Conservation (phyloP, 2,797 vertebrate genomes). For the Diglossa cyanea region DNA sequence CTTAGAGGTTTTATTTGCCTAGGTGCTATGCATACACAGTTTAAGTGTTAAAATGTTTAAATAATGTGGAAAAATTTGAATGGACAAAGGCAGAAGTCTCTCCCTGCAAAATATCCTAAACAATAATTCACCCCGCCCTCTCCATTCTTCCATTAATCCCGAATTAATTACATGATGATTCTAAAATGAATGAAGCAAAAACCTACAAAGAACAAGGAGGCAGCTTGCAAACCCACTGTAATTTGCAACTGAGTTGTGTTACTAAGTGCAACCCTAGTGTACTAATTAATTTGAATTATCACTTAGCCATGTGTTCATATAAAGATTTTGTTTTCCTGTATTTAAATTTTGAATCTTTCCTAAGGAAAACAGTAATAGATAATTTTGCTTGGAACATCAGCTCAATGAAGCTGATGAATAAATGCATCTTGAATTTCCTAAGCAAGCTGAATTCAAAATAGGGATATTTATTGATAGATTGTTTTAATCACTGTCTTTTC, state of each 20-base stretch:
- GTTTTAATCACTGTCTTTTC: neutral
- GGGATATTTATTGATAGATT: neutral
- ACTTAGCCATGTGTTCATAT: neutral
- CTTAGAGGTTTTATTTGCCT: neutral
- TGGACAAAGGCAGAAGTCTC: neutral
- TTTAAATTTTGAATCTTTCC: slow-evolving; percentile 20
- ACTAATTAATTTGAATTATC: slow-evolving; percentile 41
- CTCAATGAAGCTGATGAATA: slow-evolving; percentile 7
- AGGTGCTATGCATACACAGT: neutral
- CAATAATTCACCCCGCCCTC: neutral
- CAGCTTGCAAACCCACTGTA: neutral
- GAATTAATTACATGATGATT: neutral
- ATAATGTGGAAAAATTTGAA: neutral
- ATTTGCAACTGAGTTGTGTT: slow-evolving; percentile 15
- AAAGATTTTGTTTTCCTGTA: neutral
- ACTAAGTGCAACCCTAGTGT: neutral
- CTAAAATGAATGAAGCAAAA: slow-evolving; percentile 1
- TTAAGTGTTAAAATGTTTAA: slow-evolving; percentile 6
- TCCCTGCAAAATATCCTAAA: neutral
- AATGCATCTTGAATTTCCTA: slow-evolving; percentile 6
- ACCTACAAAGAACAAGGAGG: neutral
- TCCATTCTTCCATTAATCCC: neutral
- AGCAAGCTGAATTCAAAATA: slow-evolving; percentile 3
- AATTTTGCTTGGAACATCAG: slow-evolving; percentile 6
- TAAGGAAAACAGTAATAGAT: neutral